Percentiles rank a stretch among this genome's conserved stretches.
Evolutionary conservation across 2,888 invertebrate species (phyloP).

Genomic region (Magallana nippona): DNA sequence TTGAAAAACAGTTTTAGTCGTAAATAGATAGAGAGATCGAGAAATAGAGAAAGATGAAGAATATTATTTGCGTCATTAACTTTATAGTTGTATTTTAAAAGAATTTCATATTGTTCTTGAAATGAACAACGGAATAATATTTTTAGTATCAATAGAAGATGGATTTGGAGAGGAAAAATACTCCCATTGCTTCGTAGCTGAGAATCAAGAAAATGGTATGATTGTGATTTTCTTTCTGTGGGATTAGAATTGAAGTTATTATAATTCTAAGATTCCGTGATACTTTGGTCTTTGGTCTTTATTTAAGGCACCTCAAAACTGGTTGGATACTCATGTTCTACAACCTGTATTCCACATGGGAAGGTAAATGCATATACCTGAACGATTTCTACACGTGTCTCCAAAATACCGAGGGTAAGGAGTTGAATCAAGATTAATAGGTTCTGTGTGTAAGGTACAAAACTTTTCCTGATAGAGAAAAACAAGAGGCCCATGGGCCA

Average conservation of each 20-base stretch:
- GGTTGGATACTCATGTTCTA: conserved; percentile 91
- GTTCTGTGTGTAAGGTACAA: conserved; percentile 85
- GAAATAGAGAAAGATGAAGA: too few species aligned
- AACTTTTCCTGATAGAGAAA: too few species aligned
- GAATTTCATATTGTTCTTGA: too few species aligned
- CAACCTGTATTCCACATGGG: conserved; percentile 92
- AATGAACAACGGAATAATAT: neutral
- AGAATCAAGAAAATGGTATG: conserved; percentile 67
- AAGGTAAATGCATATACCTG: conserved; percentile 88
- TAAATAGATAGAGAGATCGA: too few species aligned
- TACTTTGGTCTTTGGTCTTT: too few species aligned
- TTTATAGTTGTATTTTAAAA: too few species aligned
- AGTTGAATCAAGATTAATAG: conserved; percentile 85
- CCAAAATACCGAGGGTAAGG: conserved; percentile 84
- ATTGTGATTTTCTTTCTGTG: too few species aligned
- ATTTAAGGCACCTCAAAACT: conserved; percentile 71
- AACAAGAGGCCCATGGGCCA: too few species aligned
- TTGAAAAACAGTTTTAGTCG: too few species aligned
- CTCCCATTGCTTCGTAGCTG: conserved; percentile 88
- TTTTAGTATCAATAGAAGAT: conserved; percentile 85
- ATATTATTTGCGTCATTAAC: too few species aligned
- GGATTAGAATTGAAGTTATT: too few species aligned
- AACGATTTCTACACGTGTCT: conserved; percentile 93
- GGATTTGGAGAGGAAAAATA: conserved; percentile 86
- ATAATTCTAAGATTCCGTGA: too few species aligned